These are phyloP conservation scores for Phylloscopus whistleri DNA, from an alignment of 2,113 vertebrate species.

Conservation along the genomic window DNA sequence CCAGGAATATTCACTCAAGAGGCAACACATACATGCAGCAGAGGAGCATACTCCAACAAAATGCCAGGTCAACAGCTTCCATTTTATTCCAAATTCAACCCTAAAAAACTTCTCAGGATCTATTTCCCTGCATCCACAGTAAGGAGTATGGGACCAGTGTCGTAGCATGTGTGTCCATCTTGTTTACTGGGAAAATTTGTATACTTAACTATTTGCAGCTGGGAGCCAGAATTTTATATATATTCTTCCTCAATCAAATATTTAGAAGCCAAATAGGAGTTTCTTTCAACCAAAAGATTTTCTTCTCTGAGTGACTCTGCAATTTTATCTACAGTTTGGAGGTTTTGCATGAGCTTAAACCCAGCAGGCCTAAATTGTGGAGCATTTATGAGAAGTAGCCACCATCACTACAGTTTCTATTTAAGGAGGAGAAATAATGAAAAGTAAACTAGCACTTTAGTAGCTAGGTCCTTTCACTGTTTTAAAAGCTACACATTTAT, in stretches of 20 bases:
- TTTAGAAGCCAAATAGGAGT: neutral
- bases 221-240: neutral
- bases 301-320: neutral
- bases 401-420: neutral
- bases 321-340: neutral
- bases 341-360: neutral
- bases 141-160: neutral
- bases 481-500: neutral
- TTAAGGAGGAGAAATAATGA: neutral
- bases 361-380: neutral
- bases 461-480: neutral
- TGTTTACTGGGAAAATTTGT: fast-evolving
- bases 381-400: neutral
- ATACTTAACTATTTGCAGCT: neutral
- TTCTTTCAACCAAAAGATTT: neutral
- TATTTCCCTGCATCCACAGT: neutral
- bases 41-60: neutral
- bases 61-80: neutral
- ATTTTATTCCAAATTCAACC: neutral
- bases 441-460: neutral
- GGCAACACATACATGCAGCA: fast-evolving
- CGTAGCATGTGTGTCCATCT: fast-evolving
- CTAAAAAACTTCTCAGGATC: neutral
- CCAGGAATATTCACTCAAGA: neutral
- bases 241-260: neutral